These are phyloP conservation scores for Bos javanicus DNA, from an alignment of 2,113 vertebrate species.

Conservation along the genomic window DNA sequence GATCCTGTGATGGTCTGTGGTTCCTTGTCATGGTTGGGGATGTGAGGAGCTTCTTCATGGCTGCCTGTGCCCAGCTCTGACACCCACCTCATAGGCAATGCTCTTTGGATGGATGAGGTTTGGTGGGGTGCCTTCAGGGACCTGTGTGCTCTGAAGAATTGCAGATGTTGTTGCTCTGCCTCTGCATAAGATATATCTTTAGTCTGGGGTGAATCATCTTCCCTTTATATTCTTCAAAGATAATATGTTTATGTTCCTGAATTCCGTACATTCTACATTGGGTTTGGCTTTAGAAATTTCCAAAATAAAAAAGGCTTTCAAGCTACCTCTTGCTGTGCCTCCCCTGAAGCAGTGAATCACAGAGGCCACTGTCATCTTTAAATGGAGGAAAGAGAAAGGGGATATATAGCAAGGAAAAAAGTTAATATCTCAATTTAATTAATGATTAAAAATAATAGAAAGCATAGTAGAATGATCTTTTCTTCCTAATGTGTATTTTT, in stretches of 20 bases:
- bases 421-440: not conserved
- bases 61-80: not conserved
- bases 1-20: not conserved
- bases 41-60: not conserved
- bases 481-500: not conserved
- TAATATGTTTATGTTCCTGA: not conserved
- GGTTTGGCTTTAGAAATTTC: constrained; percentile 31
- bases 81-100: fast-evolving
- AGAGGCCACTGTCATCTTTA: not conserved
- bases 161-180: not conserved
- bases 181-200: not conserved
- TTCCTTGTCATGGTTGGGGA: not conserved
- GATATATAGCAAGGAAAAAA: not conserved
- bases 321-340: not conserved
- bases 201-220: not conserved
- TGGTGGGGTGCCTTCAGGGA: fast-evolving
- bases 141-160: not conserved
- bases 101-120: not conserved
- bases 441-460: not conserved
- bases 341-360: not conserved
- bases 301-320: constrained; percentile 14
- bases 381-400: not conserved
- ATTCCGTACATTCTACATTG: not conserved
- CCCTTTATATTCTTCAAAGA: not conserved
- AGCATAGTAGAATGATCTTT: not conserved